Evolutionary conservation across 2,113 vertebrate genomes (phyloP).

Genomic region (Stomatorhinus ivindoensis): DNA sequence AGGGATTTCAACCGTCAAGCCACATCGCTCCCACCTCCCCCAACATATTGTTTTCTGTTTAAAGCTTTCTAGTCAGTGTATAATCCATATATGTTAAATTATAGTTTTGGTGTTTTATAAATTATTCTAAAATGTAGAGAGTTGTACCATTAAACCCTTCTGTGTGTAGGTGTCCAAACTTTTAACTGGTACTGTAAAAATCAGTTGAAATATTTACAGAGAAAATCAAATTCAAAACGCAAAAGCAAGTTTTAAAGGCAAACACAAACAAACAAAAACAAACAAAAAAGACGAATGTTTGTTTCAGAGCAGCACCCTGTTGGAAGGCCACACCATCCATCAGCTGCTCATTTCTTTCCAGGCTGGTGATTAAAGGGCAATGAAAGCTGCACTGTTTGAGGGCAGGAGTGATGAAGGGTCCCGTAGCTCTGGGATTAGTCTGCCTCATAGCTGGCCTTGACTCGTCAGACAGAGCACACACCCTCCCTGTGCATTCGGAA

Average conservation of each 20-base stretch:
- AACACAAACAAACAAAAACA: neutral
- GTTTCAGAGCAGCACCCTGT: neutral
- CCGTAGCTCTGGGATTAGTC: conserved; percentile 33
- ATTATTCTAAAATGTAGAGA: neutral
- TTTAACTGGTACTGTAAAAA: neutral
- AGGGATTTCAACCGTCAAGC: neutral
- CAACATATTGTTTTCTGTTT: neutral
- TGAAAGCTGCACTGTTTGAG: neutral
- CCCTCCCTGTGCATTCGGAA: conserved; percentile 25
- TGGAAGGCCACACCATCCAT: neutral
- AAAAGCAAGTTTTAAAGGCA: neutral
- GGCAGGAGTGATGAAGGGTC: neutral
- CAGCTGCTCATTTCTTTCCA: neutral
- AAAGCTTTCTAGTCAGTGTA: neutral
- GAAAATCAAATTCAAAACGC: neutral
- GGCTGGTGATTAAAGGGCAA: neutral
- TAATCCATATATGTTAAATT: neutral
- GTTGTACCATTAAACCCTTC: neutral
- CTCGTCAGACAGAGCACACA: conserved; percentile 34
- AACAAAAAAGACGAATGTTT: neutral
- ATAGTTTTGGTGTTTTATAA: neutral
- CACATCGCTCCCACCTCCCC: neutral
- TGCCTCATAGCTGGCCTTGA: conserved; percentile 1
- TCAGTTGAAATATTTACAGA: neutral
- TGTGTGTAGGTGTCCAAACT: neutral